phyloP scores from a whole-genome alignment of 2,797 vertebrate genomes.

The Rhynchonycteris naso region DNA sequence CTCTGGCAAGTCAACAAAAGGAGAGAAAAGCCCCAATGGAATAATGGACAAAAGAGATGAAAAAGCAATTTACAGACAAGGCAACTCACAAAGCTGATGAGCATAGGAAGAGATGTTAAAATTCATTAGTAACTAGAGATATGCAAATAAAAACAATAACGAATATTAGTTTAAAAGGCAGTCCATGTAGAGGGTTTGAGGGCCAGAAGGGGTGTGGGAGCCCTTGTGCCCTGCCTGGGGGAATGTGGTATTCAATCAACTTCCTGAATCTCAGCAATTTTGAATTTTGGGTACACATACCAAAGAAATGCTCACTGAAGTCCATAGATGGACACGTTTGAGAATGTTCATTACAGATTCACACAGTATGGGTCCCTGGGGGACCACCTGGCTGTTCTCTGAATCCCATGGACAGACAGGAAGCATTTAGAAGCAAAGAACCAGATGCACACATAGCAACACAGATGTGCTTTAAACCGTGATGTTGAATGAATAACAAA shows the following conservation, averaged over 20 bases:
- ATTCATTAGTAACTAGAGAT: background rate
- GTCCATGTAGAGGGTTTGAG: background rate
- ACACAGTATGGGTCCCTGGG: too few relatives aligned
- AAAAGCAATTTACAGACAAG: background rate
- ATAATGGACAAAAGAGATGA: background rate
- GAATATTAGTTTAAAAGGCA: background rate
- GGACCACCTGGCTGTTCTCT: background rate
- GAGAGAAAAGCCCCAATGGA: background rate
- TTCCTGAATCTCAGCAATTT: background rate
- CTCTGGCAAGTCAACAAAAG: background rate
- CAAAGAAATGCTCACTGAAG: background rate
- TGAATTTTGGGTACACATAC: background rate
- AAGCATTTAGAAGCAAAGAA: background rate
- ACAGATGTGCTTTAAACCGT: rapidly evolving
- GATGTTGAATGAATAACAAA: background rate
- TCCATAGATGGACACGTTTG: background rate
- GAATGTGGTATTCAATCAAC: rapidly evolving
- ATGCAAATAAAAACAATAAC: background rate
- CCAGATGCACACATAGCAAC: background rate
- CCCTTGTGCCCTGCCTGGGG: rapidly evolving
- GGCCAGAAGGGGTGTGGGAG: rapidly evolving
- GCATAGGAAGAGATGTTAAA: background rate
- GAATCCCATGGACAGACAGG: rapidly evolving
- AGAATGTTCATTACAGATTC: background rate
- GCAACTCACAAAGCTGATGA: background rate